A percentile compares a stretch with the other conserved stretches of the same genome.
phyloP scores from a whole-genome alignment of 1,140 invertebrate species.

The Cydia splendana region DNA sequence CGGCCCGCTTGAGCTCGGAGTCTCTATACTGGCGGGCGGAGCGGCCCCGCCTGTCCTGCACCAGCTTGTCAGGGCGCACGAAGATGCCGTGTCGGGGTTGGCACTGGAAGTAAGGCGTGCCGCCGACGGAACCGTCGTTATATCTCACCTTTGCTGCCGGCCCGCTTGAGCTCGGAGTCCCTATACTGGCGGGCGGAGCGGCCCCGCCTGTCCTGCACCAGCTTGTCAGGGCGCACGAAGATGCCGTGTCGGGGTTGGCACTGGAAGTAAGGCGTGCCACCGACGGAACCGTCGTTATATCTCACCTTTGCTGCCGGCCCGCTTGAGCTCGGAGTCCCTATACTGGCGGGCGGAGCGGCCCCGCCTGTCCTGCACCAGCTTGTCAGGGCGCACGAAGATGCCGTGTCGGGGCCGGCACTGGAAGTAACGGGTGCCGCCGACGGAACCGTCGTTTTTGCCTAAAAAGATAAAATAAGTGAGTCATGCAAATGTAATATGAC shows the following conservation, averaged over 20 bases:
- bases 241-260: constrained; percentile 94
- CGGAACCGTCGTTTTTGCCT: constrained; percentile 96
- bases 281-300: constrained; percentile 96
- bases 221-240: constrained; percentile 93
- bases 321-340: constrained; percentile 75
- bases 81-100: constrained; percentile 94
- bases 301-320: constrained; percentile 79
- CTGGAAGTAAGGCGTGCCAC: constrained; percentile 93
- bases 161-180: constrained; percentile 70
- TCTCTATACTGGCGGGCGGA: constrained; percentile 85
- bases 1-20: constrained; percentile 65
- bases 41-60: constrained; percentile 88
- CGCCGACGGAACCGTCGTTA: constrained; percentile 96
- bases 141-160: constrained; percentile 80
- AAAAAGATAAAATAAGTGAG: no score
- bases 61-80: constrained; percentile 92
- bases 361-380: constrained; percentile 89
- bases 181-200: constrained; percentile 86
- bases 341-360: constrained; percentile 87
- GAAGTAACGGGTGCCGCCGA: constrained; percentile 95
- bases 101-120: constrained; percentile 94
- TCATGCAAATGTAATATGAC: no score
- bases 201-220: constrained; percentile 90
- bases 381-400: constrained; percentile 94
- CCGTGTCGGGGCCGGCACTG: constrained; percentile 92